These are phyloP conservation scores for Desoria tigrina DNA, from an alignment of 2,888 invertebrate species.

Conservation along the genomic window DNA sequence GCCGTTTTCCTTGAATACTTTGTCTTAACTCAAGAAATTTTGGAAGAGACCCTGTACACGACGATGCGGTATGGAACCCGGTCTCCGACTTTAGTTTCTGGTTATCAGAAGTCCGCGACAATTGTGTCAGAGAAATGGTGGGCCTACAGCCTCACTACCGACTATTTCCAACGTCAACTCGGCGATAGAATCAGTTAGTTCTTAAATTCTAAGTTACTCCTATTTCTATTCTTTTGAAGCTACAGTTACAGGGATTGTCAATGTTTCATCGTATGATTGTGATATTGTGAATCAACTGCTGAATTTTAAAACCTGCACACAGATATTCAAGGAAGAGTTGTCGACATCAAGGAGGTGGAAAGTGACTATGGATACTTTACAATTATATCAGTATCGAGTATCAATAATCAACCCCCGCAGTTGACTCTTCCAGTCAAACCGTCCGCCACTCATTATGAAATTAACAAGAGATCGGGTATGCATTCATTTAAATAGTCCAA, in stretches of 20 bases:
- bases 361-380: background rate
- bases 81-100: slow-evolving; percentile 26
- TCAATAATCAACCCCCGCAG: background rate
- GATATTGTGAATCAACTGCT: no score
- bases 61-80: slow-evolving; percentile 16
- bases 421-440: background rate
- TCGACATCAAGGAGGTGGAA: no score
- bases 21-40: slow-evolving; percentile 25
- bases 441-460: background rate
- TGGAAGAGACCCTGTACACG: slow-evolving; percentile 9
- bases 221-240: no score
- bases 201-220: background rate
- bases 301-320: no score
- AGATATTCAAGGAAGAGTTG: no score
- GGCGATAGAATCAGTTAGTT: slow-evolving; percentile 36
- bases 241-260: background rate
- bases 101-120: slow-evolving; percentile 15
- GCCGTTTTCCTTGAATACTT: slow-evolving; percentile 33
- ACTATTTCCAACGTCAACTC: slow-evolving; percentile 31
- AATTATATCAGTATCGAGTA: background rate
- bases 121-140: slow-evolving; percentile 26
- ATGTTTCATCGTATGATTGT: background rate
- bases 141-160: slow-evolving; percentile 21
- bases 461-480: no score
- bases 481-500: no score